Evolutionary conservation across 2,888 invertebrate species (phyloP), one percentile per base, ranked within the genome.

Genomic region (Leucophenga montana): DNA sequence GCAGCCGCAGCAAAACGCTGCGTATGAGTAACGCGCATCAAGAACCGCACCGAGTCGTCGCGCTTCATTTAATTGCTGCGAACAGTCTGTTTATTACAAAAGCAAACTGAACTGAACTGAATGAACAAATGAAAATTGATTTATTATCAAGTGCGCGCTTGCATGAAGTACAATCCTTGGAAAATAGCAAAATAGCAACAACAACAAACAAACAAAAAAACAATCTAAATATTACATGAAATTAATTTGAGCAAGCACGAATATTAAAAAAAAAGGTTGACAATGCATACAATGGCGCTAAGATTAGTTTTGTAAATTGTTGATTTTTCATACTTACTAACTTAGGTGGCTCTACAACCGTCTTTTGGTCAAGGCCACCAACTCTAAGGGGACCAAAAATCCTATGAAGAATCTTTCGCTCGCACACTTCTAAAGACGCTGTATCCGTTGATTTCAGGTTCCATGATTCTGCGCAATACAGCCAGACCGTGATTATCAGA

Each of bases 41-140:
- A 50, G 50, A 6, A 50, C 16, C 50, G 13, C n/a, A 50, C 14
- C 50, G 18, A 18, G 50, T 18, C n/a, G 50, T 4, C 50, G 50
- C 50, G 50, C 50, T 50, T 50, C 50, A 50, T 50, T 50, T 50
- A 50, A 50, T 50, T 50, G 50, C 50, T 50, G n/a, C 16, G 6
- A 16, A 50, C n/a, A 50, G 50, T 50, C 50, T 50, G 50, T 50
- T 50, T 50, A 50, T 50, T 50, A n/a, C 50, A 16, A n/a, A 18
- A 50, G 18, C 50, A 18, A 50, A 50, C 4, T 6, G 50, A 46
- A 50, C 4, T 6, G 50, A 46, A 46, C n/a, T 46, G 46, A 46
- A 46, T 13, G 46, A 46, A 46, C 46, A 46, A 46, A 46, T 14
- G 14, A 8, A 50, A 50, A 50, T 50, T 50, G 50, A 50, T 50